Conservation (phyloP, 2,113 vertebrate genomes). For the Megaleporinus macrocephalus region DNA sequence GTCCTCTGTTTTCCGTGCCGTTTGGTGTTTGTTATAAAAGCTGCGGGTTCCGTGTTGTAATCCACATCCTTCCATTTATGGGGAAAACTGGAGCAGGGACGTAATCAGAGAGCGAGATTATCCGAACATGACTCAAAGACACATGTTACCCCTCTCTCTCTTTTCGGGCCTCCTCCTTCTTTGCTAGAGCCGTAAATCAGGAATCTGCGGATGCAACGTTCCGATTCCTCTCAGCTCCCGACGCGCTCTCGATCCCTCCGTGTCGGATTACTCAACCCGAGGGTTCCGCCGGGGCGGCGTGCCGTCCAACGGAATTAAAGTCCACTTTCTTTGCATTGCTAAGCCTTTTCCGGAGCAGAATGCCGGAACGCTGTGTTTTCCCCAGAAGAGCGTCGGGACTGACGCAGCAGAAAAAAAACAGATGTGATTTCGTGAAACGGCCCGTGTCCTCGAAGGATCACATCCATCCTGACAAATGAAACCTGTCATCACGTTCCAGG, state of each 20-base stretch:
- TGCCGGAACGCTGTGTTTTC: not conserved
- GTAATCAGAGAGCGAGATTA: conserved; percentile 37
- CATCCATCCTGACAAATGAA: conserved; percentile 10
- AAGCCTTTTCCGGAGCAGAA: not conserved
- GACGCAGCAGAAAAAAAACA: not conserved
- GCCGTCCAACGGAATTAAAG: not conserved
- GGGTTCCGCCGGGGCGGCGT: not conserved
- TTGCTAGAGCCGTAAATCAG: conserved; percentile 21
- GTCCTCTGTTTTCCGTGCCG: conserved; percentile 18
- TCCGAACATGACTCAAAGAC: conserved; percentile 40
- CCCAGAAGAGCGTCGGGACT: not conserved
- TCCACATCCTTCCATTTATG: conserved; percentile 49
- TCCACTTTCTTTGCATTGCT: too few species aligned
- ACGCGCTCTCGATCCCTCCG: not conserved
- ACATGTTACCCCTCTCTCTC: conserved; percentile 31
- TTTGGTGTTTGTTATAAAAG: conserved; percentile 44
- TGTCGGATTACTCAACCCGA: not conserved
- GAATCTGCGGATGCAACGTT: conserved; percentile 3
- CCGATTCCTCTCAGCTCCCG: not conserved
- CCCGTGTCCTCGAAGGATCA: not conserved
- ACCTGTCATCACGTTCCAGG: not conserved
- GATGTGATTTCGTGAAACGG: not conserved
- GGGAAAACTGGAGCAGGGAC: conserved; percentile 29
- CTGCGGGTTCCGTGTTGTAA: conserved; percentile 36
- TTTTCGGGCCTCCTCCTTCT: conserved; percentile 7